phyloP scores from a whole-genome alignment of 1,140 invertebrate genomes.

The Vollenhovia emeryi region DNA sequence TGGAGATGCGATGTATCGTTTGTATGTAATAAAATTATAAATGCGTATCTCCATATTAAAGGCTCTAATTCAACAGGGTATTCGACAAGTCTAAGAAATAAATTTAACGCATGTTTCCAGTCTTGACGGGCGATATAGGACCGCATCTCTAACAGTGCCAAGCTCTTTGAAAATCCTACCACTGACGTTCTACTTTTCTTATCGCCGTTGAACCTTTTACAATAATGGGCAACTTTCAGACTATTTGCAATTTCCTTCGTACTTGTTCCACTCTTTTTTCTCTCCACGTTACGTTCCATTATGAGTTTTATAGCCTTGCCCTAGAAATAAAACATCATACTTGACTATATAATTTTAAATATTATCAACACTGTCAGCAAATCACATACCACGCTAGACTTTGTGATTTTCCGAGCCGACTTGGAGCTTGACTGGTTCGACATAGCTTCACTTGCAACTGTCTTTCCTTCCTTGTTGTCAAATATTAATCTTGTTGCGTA shows the following conservation, averaged over 20 bases:
- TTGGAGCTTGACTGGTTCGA: neutral
- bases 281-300: neutral
- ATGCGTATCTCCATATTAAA: slow-evolving; percentile 14
- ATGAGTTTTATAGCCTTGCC: slow-evolving; percentile 5
- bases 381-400: slow-evolving; percentile 24
- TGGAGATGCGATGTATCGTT: slow-evolving; percentile 32
- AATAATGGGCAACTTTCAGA: neutral
- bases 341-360: neutral
- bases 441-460: neutral
- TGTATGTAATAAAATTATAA: slow-evolving; percentile 25
- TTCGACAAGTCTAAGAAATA: slow-evolving; percentile 19
- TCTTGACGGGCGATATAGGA: slow-evolving; percentile 30
- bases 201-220: neutral
- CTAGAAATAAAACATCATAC: neutral
- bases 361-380: neutral
- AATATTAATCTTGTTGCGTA: neutral
- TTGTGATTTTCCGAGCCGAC: slow-evolving; percentile 6
- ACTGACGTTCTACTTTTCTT: neutral
- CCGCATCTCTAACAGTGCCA: slow-evolving; percentile 29
- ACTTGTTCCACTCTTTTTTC: neutral
- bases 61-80: slow-evolving; percentile 26
- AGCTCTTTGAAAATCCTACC: slow-evolving; percentile 32
- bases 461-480: neutral
- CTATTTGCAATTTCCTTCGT: neutral
- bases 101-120: slow-evolving; percentile 20